Evolutionary conservation across 2,797 vertebrate genomes (phyloP).

Genomic region (Gobionotothen gibberifrons): DNA sequence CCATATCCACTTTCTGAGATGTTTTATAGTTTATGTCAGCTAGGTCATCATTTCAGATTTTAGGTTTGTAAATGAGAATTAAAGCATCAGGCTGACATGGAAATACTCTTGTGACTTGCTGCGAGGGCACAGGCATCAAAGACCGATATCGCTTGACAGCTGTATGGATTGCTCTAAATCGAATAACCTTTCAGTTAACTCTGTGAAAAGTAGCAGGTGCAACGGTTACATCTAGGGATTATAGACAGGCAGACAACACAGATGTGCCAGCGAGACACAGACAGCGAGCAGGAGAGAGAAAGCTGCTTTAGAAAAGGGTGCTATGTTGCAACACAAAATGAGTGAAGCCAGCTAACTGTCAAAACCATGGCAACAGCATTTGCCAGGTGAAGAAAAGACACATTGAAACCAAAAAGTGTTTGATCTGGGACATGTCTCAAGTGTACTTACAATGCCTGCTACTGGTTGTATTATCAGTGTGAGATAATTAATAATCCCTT

Average conservation of each 20-base stretch:
- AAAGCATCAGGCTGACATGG: neutral
- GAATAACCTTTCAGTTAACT: constrained; percentile 79
- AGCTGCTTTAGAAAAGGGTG: constrained; percentile 34
- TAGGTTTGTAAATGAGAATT: neutral
- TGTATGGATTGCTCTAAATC: constrained; percentile 71
- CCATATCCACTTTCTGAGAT: constrained; percentile 27
- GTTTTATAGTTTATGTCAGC: neutral
- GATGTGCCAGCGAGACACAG: constrained; percentile 70
- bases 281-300: constrained; percentile 29
- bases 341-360: constrained; percentile 72
- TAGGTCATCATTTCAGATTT: constrained; percentile 9
- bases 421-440: constrained; percentile 47
- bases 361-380: constrained; percentile 79
- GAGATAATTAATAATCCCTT: constrained; percentile 42
- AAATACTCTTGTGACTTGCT: constrained; percentile 25
- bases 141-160: constrained; percentile 64
- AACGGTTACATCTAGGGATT: constrained; percentile 71
- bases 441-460: constrained; percentile 2
- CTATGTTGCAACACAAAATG: constrained; percentile 53
- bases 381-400: constrained; percentile 63
- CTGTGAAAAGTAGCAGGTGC: constrained; percentile 79
- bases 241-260: constrained; percentile 68
- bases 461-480: constrained; percentile 20
- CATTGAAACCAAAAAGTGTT: constrained; percentile 55
- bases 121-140: constrained; percentile 33